Evolutionary conservation across 2,888 invertebrate species (phyloP), one percentile per base, ranked within the genome.

Genomic region (Allacma fusca): DNA sequence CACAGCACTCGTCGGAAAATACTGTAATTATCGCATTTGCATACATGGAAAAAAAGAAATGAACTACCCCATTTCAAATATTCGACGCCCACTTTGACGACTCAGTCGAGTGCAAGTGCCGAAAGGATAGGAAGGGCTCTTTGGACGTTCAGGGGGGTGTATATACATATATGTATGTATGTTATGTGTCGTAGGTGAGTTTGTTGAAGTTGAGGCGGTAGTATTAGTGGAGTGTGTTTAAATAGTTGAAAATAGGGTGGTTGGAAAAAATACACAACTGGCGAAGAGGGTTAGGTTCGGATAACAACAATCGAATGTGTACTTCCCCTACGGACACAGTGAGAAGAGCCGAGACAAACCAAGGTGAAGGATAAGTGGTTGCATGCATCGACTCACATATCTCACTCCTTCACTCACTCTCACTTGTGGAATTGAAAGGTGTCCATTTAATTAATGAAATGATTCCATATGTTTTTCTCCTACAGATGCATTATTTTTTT

Each of bases 361-460:
- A 65, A 65, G 65, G 68, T 23, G 68, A 21, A 68, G 43, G 34
- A 40, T 68, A 68, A 43, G 68, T 68, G 40, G 50, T 50, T 50
- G 50, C 50, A 50, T n/a, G 50, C 50, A 50, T 50, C 1, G 19
- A 50, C n/a, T 28, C 62, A 40, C 28, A 29, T 34, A 59, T 64
- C 75, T 68, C 43, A 28, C 26, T 72, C 23, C 26, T 50, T 72
- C 65, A 24, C 65, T 64, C 68, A 16, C 29, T 77, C 65, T 77
- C 65, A 77, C 65, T 73, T 64, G 67, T 24, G 43, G 34, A 72
- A 73, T 62, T 73, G 72, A 67, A 70, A 76, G 70, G 70, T 73
- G 77, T 73, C 77, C 77, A 78, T 78, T 78, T 78, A 78, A 78
- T 78, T 78, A 78, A 77, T 62, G 62, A 72, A 77, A 67, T 50